Percentiles rank a stretch among this genome's conserved stretches.
Evolutionary conservation across 2,113 vertebrate species (phyloP).

Genomic region (Naja naja): DNA sequence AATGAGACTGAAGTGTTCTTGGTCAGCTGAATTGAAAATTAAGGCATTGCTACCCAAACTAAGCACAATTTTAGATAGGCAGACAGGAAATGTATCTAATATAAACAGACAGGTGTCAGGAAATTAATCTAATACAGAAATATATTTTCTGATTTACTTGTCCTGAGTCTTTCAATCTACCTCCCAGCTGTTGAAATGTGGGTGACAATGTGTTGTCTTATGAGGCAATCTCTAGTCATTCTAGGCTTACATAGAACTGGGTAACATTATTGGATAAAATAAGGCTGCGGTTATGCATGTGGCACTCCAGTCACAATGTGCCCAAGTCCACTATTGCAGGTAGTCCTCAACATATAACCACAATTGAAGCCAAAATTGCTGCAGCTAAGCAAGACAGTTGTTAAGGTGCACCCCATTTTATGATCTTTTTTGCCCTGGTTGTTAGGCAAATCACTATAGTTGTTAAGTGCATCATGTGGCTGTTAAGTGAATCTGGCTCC

Average conservation of each 20-base stretch:
- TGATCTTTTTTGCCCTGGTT: not conserved
- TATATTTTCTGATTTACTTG: not conserved
- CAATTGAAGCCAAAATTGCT: too few species aligned
- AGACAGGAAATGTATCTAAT: not conserved
- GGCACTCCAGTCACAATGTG: not conserved
- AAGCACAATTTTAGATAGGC: not conserved
- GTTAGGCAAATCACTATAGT: not conserved
- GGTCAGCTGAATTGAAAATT: not conserved
- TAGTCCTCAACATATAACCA: too few species aligned
- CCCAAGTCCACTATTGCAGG: not conserved
- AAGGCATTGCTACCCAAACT: not conserved
- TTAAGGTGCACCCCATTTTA: too few species aligned
- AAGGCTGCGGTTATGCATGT: not conserved
- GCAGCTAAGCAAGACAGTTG: too few species aligned
- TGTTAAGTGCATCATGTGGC: not conserved
- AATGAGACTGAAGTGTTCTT: not conserved
- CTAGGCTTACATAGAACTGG: not conserved
- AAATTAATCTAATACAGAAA: not conserved
- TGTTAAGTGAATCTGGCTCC: not conserved
- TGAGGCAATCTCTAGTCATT: not conserved
- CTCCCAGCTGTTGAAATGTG: not conserved
- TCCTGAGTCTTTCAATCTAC: not conserved
- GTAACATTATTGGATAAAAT: not conserved
- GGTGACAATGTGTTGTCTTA: not conserved
- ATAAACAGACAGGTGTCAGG: not conserved